phyloP scores from a whole-genome alignment of 2,797 vertebrate genomes.

The Acrossocheilus fasciatus region DNA sequence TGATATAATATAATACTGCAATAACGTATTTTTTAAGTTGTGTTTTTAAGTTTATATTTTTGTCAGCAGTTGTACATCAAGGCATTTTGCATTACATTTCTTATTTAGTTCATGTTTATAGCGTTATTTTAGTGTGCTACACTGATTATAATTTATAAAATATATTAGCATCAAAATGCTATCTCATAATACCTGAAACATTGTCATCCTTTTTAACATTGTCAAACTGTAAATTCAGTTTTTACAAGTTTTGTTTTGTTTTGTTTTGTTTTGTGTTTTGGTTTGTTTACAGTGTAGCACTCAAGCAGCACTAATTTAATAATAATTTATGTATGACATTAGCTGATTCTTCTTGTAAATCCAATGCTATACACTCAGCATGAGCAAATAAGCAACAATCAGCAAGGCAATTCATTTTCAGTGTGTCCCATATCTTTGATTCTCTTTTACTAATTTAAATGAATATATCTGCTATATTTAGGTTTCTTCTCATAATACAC shows the following conservation, averaged over 20 bases:
- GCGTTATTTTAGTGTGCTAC: not conserved
- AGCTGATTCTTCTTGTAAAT: constrained; percentile 13
- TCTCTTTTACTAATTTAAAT: not conserved
- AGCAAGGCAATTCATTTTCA: not conserved
- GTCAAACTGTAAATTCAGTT: not conserved
- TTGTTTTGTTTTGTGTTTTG: no score
- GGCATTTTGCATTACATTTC: not conserved
- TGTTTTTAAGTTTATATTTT: not conserved
- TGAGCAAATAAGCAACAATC: not conserved
- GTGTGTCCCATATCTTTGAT: not conserved
- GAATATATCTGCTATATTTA: not conserved
- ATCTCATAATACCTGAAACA: not conserved
- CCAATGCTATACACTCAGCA: not conserved
- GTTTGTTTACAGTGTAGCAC: not conserved
- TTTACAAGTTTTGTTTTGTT: not conserved
- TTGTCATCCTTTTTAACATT: not conserved
- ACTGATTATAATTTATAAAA: not conserved
- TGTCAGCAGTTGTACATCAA: not conserved
- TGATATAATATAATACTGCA: not conserved
- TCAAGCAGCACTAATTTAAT: constrained; percentile 9
- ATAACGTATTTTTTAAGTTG: not conserved
- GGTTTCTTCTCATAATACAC: not conserved
- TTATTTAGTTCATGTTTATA: not conserved
- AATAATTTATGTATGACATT: not conserved
- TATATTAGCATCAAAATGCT: not conserved